These are phyloP conservation scores for Antennarius maculatus DNA, from an alignment of 2,797 vertebrate species.

Conservation along the genomic window DNA sequence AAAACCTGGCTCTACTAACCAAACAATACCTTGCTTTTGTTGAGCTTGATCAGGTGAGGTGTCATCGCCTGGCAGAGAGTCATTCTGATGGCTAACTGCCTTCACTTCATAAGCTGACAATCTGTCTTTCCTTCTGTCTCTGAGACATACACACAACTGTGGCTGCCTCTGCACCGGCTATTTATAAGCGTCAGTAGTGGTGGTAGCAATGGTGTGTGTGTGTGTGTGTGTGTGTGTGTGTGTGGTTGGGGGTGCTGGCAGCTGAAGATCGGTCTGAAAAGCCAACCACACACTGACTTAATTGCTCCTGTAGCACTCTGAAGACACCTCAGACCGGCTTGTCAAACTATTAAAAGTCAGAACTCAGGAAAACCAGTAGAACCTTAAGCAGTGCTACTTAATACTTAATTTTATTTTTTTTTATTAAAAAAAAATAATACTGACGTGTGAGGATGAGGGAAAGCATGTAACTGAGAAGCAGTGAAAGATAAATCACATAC, in stretches of 20 bases:
- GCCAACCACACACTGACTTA: conserved; percentile 55
- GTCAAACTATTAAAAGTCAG: conserved; percentile 49
- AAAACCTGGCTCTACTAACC: conserved; percentile 29
- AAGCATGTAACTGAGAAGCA: neutral
- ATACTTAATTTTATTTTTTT: neutral
- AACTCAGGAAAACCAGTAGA: conserved; percentile 27
- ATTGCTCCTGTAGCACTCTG: conserved; percentile 27
- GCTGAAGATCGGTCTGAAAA: conserved; percentile 62
- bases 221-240: conserved; percentile 37
- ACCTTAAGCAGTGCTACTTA: conserved; percentile 9
- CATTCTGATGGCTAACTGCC: conserved; percentile 71
- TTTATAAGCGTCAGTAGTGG: conserved; percentile 77
- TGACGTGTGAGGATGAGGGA: neutral
- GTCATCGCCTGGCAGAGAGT: conserved; percentile 75
- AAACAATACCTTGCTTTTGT: conserved; percentile 80
- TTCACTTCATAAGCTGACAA: conserved; percentile 67
- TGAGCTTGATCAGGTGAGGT: conserved; percentile 80
- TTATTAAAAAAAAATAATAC: too few species aligned
- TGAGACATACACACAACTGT: conserved; percentile 51
- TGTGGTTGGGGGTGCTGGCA: conserved; percentile 68
- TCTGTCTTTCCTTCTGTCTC: conserved; percentile 57
- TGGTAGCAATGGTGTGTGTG: conserved; percentile 55
- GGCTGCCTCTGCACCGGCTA: conserved; percentile 66
- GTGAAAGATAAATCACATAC: neutral
- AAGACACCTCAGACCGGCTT: conserved; percentile 50